A percentile compares a stretch with the other conserved stretches of the same genome.
Conservation (phyloP, 2,113 vertebrate genomes). For the Tricholaema leucomelas region DNA sequence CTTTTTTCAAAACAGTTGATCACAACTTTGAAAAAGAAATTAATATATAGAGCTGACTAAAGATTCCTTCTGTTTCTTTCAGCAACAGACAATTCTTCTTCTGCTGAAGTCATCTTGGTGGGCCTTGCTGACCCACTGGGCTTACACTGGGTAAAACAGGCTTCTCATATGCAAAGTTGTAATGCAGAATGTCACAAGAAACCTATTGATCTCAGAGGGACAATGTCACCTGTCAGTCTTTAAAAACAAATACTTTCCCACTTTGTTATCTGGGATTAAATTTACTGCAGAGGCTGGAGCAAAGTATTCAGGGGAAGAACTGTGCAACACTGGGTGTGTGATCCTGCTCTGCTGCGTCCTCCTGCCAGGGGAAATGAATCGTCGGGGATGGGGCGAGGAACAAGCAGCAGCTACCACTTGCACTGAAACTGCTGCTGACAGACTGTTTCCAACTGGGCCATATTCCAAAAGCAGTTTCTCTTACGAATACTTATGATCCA, state of each 20-base stretch:
- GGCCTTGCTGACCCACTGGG: not conserved
- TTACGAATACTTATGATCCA: not conserved
- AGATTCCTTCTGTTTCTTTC: not conserved
- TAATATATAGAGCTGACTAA: not conserved
- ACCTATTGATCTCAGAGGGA: not conserved
- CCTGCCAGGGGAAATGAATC: not conserved
- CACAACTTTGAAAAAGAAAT: not conserved
- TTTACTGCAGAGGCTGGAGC: not conserved
- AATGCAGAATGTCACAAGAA: not conserved
- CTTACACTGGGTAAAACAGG: not conserved
- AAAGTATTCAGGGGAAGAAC: not conserved
- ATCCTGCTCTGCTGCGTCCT: not conserved
- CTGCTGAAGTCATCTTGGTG: not conserved
- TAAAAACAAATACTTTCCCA: not conserved
- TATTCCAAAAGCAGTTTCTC: not conserved
- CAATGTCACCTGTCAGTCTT: not conserved
- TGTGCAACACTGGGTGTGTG: not conserved
- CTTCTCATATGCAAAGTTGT: not conserved
- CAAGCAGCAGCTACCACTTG: not conserved
- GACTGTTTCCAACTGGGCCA: not conserved
- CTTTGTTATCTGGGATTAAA: not conserved
- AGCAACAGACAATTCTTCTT: not conserved
- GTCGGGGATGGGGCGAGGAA: not conserved
- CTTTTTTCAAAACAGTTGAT: not conserved
- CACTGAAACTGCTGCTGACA: not conserved